Conservation (phyloP, 2,888 invertebrate species). For the Smittia aterrima region DNA sequence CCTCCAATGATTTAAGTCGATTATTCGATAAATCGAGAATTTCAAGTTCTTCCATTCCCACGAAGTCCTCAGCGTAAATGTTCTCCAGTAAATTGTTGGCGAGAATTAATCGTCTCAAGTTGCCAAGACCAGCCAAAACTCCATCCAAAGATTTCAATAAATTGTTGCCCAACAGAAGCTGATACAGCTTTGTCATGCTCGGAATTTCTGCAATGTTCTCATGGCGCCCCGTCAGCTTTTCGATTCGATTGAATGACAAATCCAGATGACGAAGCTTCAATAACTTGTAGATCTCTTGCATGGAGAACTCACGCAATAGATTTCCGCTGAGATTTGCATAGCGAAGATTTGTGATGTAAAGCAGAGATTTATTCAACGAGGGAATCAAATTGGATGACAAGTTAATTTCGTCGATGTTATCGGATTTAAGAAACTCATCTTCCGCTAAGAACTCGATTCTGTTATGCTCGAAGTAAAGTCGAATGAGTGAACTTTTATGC, state of each 20-base stretch:
- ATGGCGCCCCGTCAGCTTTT: conserved; percentile 63
- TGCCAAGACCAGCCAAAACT: conserved; percentile 71
- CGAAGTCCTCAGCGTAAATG: conserved; percentile 74
- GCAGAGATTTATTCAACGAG: conserved; percentile 69
- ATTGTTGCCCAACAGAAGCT: conserved; percentile 73
- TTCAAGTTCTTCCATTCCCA: conserved; percentile 71
- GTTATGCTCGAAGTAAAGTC: conserved; percentile 70
- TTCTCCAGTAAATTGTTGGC: conserved; percentile 72
- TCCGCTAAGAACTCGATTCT: conserved; percentile 70
- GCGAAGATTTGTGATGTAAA: conserved; percentile 65
- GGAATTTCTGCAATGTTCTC: conserved; percentile 72
- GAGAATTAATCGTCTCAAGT: conserved; percentile 68
- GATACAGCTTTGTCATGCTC: conserved; percentile 65
- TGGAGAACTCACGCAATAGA: conserved; percentile 71
- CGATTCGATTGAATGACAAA: conserved; percentile 73
- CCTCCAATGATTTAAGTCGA: conserved; percentile 71
- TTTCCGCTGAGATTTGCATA: conserved; percentile 76
- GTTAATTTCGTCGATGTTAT: conserved; percentile 66
- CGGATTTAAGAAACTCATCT: conserved; percentile 73
- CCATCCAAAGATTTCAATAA: conserved; percentile 68
- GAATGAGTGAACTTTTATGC: conserved; percentile 64
- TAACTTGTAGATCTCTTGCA: conserved; percentile 74
- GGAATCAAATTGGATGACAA: conserved; percentile 71
- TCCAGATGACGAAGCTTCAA: conserved; percentile 70
- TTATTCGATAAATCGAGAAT: conserved; percentile 77